phyloP scores from a whole-genome alignment of 2,888 invertebrate genomes.

The Diaphora mendica region DNA sequence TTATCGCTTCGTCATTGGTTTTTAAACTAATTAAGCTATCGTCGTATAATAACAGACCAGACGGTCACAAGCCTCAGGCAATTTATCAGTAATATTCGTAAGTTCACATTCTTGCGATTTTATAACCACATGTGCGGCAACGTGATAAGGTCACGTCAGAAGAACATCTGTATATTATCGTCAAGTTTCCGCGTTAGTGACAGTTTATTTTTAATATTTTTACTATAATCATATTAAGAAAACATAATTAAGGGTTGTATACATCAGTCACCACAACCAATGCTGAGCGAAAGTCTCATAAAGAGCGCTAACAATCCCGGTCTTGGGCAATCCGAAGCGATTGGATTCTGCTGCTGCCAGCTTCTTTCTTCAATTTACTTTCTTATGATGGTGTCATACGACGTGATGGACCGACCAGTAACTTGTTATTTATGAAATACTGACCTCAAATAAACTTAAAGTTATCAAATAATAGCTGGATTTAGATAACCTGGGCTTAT shows the following conservation, averaged over 20 bases:
- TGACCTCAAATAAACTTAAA: too few species aligned
- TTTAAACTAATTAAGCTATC: not conserved
- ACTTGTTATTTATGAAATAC: too few species aligned
- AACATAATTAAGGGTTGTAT: not conserved
- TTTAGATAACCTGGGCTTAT: too few species aligned
- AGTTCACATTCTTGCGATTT: not conserved
- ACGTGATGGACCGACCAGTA: too few species aligned
- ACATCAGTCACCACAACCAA: not conserved
- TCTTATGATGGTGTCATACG: too few species aligned
- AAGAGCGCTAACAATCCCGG: too few species aligned
- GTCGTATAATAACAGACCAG: not conserved
- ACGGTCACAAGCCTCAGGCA: not conserved
- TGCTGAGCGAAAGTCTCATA: too few species aligned
- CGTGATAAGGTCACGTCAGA: not conserved
- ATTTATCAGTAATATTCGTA: not conserved
- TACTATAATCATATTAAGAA: not conserved
- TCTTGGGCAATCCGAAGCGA: too few species aligned
- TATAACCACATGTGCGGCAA: not conserved
- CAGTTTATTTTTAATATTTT: not conserved
- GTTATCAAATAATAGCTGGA: too few species aligned
- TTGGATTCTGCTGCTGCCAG: too few species aligned
- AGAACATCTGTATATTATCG: not conserved
- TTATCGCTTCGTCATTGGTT: not conserved
- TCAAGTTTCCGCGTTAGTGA: constrained; percentile 1
- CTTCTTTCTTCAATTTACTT: too few species aligned